Evolutionary conservation across 2,113 vertebrate genomes (phyloP), one percentile per base, ranked within the genome.

Genomic region (Sturnira hondurensis): DNA sequence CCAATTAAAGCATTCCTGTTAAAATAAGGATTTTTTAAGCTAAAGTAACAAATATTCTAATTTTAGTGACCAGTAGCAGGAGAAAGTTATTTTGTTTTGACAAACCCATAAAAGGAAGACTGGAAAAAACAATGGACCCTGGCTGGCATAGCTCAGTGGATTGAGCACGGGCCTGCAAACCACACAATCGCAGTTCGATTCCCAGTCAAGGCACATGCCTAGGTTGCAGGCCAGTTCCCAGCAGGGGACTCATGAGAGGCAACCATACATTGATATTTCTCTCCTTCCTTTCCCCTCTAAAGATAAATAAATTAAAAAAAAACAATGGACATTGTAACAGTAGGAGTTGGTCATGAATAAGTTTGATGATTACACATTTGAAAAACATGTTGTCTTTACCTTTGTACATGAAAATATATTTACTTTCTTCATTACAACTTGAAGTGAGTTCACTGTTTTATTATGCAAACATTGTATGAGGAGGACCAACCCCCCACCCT

Each of bases 21-120:
- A 61, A 87, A 83, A 52, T 7, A 91, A 70, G 6, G 12, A n/a
- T 67, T 14, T 81, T 93, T 92, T 38, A 89, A 89, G 88, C 24
- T 90, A 88, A 71, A 54, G 12, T 43, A 73, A 36, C 2, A 38
- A 86, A 54, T 94, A 76, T 20, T 95, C 26, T 71, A 20, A 4
- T 65, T 82, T 89, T 93, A 77, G 50, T 78, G 28, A 43, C 1
- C 43, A 50, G 26, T 63, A 15, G 33, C 33, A 92, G 86, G 45
- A 56, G 11, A 91, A 89, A 71, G 68, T 63, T 73, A 83, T 91
- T 96, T 95, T 70, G 15, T 50, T 93, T 84, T 43, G 54, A 54
- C 4, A 86, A 93, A 95, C 82, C 12, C 8, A 6, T 77, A 19
- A 56, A 16, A 70, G 41, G 41, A 87, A 63, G 47, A 77, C 33